These are phyloP conservation scores for Ectobius pallidus DNA, from an alignment of 2,888 invertebrate species.

Conservation along the genomic window DNA sequence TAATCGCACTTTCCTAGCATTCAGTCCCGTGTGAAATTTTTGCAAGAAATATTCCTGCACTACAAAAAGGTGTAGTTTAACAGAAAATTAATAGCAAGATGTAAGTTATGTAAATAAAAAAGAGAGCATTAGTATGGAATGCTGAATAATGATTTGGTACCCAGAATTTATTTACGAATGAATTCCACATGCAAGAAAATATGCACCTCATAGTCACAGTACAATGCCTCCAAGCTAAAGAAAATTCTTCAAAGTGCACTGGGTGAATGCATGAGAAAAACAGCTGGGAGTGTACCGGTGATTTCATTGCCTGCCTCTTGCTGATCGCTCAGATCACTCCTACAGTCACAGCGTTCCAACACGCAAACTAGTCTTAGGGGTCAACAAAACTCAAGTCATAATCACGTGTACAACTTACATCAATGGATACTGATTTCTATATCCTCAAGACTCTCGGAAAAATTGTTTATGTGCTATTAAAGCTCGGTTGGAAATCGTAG, in stretches of 20 bases:
- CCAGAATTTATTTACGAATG: slow-evolving; percentile 3
- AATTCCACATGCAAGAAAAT: slow-evolving; percentile 9
- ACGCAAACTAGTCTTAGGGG: not conserved
- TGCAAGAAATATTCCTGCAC: too few species aligned
- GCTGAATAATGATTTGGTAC: not conserved
- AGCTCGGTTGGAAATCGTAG: too few species aligned
- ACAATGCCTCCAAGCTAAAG: not conserved
- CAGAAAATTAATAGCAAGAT: too few species aligned
- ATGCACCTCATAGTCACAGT: not conserved
- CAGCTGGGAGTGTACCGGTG: not conserved
- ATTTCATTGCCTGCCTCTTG: not conserved
- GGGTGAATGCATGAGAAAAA: not conserved
- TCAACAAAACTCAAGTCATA: not conserved
- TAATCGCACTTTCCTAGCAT: too few species aligned
- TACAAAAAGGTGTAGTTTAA: too few species aligned
- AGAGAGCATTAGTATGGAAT: not conserved
- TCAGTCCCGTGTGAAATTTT: too few species aligned
- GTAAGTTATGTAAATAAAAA: not conserved
- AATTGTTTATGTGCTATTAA: too few species aligned
- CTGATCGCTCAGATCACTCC: not conserved
- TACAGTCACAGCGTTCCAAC: not conserved
- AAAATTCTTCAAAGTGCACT: not conserved
- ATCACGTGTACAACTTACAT: too few species aligned
- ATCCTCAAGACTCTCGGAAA: too few species aligned
- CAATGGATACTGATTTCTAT: too few species aligned